These are phyloP conservation scores for Pseudococcus jackbeardsleyi DNA, from an alignment of 2,888 invertebrate genomes.

Conservation along the genomic window DNA sequence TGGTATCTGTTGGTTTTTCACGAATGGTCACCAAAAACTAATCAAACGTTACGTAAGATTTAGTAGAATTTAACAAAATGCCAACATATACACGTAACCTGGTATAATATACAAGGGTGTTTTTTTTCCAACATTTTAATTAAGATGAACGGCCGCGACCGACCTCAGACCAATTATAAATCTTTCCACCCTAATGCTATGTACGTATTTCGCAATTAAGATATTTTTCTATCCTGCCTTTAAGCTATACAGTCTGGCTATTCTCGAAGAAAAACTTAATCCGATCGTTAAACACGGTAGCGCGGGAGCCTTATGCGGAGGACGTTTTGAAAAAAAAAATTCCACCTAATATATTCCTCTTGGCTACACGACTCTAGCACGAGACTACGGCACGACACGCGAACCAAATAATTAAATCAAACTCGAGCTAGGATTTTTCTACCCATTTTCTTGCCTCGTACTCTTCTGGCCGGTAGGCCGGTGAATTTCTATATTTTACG, in stretches of 20 bases:
- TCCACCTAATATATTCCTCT: conserved; percentile 25
- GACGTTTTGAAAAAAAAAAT: conserved; percentile 24
- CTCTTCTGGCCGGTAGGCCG: neutral
- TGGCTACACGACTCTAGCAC: conserved; percentile 46
- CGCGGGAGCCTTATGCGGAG: neutral
- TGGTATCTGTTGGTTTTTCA: conserved; percentile 43
- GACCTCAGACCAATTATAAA: conserved; percentile 45
- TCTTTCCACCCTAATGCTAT: conserved; percentile 35
- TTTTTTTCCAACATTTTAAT: conserved; percentile 34
- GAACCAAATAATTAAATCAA: conserved; percentile 51
- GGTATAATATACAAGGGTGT: conserved; percentile 33
- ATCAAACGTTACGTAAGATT: conserved; percentile 50
- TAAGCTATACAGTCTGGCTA: neutral
- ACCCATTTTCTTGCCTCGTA: neutral
- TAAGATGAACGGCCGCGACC: conserved; percentile 37
- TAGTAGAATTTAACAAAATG: conserved; percentile 16
- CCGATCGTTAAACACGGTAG: conserved; percentile 36
- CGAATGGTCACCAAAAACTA: conserved; percentile 49
- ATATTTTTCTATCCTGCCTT: conserved; percentile 38
- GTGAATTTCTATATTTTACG: conserved; percentile 10
- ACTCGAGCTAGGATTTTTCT: neutral
- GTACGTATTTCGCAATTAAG: conserved; percentile 35
- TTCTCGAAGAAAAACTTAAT: conserved; percentile 20
- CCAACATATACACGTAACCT: conserved; percentile 39
- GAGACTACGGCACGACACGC: conserved; percentile 33